phyloP scores from a whole-genome alignment of 2,113 vertebrate genomes.

The Callaeas wilsoni region DNA sequence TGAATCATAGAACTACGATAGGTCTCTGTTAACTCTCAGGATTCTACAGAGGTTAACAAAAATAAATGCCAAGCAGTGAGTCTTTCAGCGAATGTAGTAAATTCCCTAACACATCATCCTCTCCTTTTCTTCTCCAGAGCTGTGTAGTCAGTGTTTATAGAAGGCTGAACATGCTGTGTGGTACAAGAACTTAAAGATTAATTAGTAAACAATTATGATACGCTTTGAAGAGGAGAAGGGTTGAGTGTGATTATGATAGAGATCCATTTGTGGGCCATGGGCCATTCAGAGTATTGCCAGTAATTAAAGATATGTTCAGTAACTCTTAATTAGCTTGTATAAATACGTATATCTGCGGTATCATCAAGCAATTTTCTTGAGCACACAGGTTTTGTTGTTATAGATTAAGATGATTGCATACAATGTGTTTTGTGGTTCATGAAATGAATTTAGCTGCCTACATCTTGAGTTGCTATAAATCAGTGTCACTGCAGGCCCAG shows the following conservation, averaged over 20 bases:
- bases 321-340: slow-evolving; percentile 42
- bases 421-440: slow-evolving; percentile 12
- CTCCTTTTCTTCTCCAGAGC: neutral
- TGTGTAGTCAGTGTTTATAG: slow-evolving; percentile 31
- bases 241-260: slow-evolving; percentile 28
- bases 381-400: slow-evolving; percentile 24
- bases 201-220: slow-evolving; percentile 54
- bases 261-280: slow-evolving; percentile 22
- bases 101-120: neutral
- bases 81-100: neutral
- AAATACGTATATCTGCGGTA: slow-evolving; percentile 36
- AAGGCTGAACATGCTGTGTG: neutral
- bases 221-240: slow-evolving; percentile 43
- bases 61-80: neutral
- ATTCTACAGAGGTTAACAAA: neutral
- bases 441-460: neutral
- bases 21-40: neutral
- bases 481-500: neutral
- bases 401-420: slow-evolving; percentile 34
- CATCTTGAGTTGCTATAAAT: neutral
- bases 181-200: slow-evolving; percentile 22
- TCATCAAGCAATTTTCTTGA: slow-evolving; percentile 31
- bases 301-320: slow-evolving; percentile 38
- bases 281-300: slow-evolving; percentile 8
- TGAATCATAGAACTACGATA: neutral